Conservation (phyloP, 2,113 vertebrate species). For the Baryphthengus martii region DNA sequence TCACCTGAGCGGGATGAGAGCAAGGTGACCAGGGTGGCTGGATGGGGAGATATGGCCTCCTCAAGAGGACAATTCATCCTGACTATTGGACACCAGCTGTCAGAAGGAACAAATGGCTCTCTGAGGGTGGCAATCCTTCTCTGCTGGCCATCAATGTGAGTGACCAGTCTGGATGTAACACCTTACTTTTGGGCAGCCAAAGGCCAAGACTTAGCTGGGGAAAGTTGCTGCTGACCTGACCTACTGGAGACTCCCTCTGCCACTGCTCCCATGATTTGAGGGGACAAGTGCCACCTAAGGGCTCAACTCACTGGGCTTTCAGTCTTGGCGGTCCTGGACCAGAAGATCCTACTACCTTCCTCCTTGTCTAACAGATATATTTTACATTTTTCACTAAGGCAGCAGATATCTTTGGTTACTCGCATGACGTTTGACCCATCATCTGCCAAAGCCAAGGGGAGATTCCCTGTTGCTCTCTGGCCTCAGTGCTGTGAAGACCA, state of each 20-base stretch:
- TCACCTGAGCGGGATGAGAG: background rate
- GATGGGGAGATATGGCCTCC: background rate
- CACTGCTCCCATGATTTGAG: accelerated
- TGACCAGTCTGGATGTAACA: background rate
- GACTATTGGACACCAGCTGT: background rate
- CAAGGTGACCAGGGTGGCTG: background rate
- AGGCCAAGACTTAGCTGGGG: background rate
- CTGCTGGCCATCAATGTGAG: background rate
- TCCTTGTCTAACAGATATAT: accelerated
- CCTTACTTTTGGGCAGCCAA: background rate
- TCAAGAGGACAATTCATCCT: background rate
- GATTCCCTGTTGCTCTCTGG: background rate
- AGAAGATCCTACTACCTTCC: background rate
- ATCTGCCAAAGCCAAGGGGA: background rate
- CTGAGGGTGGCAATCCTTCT: background rate
- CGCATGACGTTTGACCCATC: background rate
- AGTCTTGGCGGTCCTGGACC: background rate
- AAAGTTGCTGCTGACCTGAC: background rate
- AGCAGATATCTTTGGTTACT: background rate
- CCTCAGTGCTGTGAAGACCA: background rate
- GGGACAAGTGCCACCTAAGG: background rate
- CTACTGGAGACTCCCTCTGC: background rate
- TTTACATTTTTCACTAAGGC: background rate
- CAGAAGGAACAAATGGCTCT: constrained; percentile 23
- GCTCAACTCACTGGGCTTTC: accelerated